Conservation (phyloP, 1,140 invertebrate genomes). For the Nephila pilipes region DNA sequence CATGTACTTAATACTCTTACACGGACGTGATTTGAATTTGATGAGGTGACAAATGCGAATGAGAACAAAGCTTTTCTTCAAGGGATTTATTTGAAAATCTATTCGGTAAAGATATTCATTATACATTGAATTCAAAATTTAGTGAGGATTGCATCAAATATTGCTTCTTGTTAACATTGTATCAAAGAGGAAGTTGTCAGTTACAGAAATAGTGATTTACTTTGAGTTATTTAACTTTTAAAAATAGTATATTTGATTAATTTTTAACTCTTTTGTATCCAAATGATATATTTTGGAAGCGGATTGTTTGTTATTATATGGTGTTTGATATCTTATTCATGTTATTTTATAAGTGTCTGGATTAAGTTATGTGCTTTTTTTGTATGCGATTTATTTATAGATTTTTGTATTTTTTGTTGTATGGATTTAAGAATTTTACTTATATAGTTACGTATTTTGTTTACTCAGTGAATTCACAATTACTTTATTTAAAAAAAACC, state of each 20-base stretch:
- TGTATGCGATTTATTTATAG: too few species aligned
- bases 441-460: too few species aligned
- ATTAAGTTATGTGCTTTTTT: too few species aligned
- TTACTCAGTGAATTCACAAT: too few species aligned
- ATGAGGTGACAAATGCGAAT: not conserved
- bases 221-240: too few species aligned
- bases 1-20: not conserved
- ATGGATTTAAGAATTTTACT: too few species aligned
- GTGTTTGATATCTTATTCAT: not conserved
- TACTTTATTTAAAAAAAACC: too few species aligned
- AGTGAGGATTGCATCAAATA: not conserved
- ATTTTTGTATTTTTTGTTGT: too few species aligned
- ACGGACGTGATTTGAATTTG: conserved; percentile 27
- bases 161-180: not conserved
- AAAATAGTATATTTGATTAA: not conserved
- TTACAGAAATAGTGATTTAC: not conserved
- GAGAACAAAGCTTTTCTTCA: not conserved
- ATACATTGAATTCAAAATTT: not conserved
- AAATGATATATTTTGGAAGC: not conserved
- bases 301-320: not conserved
- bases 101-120: not conserved
- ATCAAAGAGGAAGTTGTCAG: not conserved
- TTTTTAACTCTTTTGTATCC: not conserved
- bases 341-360: not conserved
- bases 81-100: not conserved